Conservation (phyloP, 2,113 vertebrate species). For the Tenrec ecaudatus region DNA sequence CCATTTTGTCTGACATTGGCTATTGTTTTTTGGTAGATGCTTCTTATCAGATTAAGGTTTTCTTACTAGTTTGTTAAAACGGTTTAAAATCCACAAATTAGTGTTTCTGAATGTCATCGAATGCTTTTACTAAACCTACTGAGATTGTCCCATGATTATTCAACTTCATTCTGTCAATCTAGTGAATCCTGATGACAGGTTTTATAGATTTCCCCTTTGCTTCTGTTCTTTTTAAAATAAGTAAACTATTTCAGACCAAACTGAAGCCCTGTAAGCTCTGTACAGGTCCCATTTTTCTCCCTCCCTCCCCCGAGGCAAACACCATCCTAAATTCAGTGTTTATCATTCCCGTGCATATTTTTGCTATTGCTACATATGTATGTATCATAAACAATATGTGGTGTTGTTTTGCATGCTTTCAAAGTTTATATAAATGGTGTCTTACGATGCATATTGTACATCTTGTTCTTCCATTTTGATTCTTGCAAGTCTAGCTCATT, state of each 20-base stretch:
- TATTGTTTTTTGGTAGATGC: constrained; percentile 2
- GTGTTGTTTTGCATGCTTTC: constrained; percentile 65
- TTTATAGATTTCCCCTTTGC: constrained; percentile 43
- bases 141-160: constrained; percentile 26
- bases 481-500: constrained; percentile 56
- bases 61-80: constrained; percentile 30
- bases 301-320: constrained; percentile 29
- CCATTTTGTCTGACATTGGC: neutral
- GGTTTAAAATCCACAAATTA: constrained; percentile 36
- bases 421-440: constrained; percentile 70
- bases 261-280: neutral
- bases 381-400: constrained; percentile 71
- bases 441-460: constrained; percentile 57
- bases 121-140: constrained; percentile 36
- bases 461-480: constrained; percentile 60
- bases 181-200: constrained; percentile 29
- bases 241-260: constrained; percentile 56
- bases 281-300: neutral
- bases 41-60: constrained; percentile 43
- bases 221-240: constrained; percentile 23
- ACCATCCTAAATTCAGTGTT: constrained; percentile 69
- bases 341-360: constrained; percentile 69
- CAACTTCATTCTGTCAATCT: constrained; percentile 46
- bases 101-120: constrained; percentile 42
- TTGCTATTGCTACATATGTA: constrained; percentile 72